Percentiles rank a stretch among this genome's conserved stretches.
These are phyloP conservation scores for Stictocephala bisonia DNA, from an alignment of 2,888 invertebrate genomes.

Conservation along the genomic window DNA sequence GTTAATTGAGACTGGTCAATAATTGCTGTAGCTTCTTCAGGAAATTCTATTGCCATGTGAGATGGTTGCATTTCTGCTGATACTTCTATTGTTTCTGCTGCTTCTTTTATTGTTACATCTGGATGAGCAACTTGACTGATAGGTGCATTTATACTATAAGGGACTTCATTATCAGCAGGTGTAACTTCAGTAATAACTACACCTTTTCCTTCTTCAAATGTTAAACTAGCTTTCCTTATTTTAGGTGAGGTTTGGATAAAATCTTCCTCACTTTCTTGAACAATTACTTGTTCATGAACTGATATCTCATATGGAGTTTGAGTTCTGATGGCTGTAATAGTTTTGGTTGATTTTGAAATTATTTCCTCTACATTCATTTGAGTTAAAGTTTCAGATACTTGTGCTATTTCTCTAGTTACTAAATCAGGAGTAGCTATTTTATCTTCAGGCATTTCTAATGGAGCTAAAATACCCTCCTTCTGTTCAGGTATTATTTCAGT, in stretches of 20 bases:
- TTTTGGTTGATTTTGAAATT: slow-evolving; percentile 60
- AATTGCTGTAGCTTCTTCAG: slow-evolving; percentile 64
- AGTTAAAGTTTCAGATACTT: slow-evolving; percentile 64
- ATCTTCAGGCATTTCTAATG: slow-evolving; percentile 64
- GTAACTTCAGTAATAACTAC: slow-evolving; percentile 56
- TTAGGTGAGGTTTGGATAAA: slow-evolving; percentile 57
- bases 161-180: slow-evolving; percentile 62
- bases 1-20: slow-evolving; percentile 63
- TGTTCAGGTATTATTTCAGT: slow-evolving; percentile 63
- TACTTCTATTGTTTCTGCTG: slow-evolving; percentile 67
- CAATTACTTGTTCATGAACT: slow-evolving; percentile 57
- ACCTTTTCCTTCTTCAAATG: slow-evolving; percentile 56
- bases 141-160: slow-evolving; percentile 48
- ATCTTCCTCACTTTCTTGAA: slow-evolving; percentile 62
- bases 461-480: slow-evolving; percentile 66
- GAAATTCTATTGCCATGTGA: slow-evolving; percentile 64
- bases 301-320: slow-evolving; percentile 62
- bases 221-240: slow-evolving; percentile 53
- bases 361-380: slow-evolving; percentile 63
- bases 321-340: slow-evolving; percentile 56
- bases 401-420: slow-evolving; percentile 65
- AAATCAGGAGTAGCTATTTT: slow-evolving; percentile 59
- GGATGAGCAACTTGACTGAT: slow-evolving; percentile 55
- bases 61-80: slow-evolving; percentile 65
- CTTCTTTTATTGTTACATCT: slow-evolving; percentile 64